Base-by-base conservation (phyloP, 2,113 vertebrate species). In the Prinia subflava region DNA sequence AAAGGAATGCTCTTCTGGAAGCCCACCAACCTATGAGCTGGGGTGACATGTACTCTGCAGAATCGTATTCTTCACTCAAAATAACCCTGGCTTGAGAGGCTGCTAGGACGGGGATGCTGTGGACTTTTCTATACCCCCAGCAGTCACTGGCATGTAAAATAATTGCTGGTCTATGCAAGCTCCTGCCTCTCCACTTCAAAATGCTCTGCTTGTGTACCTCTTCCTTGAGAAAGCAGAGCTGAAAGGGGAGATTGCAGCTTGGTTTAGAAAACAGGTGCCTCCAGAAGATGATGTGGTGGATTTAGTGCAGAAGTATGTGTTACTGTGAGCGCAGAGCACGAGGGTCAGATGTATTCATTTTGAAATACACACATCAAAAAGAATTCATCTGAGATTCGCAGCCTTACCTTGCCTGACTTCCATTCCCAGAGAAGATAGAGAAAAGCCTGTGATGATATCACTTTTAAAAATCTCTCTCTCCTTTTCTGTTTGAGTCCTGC, bases 1-100 rank as follows among this genome's bases (percentile, higher is more conserved):
- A 98, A 98, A 77, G 97, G 97, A 81, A 98, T 97, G 27, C 97
- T 98, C 8, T 98, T 98, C 91, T 35, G 95, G 76, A 98, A 98
- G 81, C 96, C 98, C 62, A 97, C 97, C 30, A 98, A 98, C 83
- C 83, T 92, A 98, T 98, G 47, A 75, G 7, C 33, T 84, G n/a
- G 47, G 68, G 33, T 47, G 53, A 50, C 15, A 7, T 3, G 31
- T n/a, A 25, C 33, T 56, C 27, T 41, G 20, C 37, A 70, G 56
- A 7, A 28, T 64, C 25, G 10, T 19, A 3, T 37, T 59, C 9
- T 56, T 67, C 37, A 11, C 35, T 21, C 50, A 68, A 75, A 44
- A 44, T 44, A 17, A 44, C 12, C 11, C 14, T 50, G 57, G 8
- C 35, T 50, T 30, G 25, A 62, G 24, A 67, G 31, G 52, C 15